Evolutionary conservation across 2,797 vertebrate genomes (phyloP), one percentile per base, ranked within the genome.

Genomic region (Centroberyx gerrardi): DNA sequence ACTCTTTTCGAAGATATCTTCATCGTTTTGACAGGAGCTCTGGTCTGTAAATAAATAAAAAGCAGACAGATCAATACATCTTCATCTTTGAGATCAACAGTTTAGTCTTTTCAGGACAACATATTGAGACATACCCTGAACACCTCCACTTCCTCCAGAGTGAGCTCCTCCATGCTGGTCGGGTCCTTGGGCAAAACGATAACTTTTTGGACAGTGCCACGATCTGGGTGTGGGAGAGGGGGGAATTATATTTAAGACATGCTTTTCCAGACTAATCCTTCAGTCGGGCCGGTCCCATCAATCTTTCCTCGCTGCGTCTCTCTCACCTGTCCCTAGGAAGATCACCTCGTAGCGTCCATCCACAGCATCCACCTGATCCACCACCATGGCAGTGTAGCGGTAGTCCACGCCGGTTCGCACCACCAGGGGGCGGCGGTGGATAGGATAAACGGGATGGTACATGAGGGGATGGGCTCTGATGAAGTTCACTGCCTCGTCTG

Each of bases 301-400:
- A 10, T 6, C 15, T 53, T 52, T 22, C 5, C 49, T 42, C 5
- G 14, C 18, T 15, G 40, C 59, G 40, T 18, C 54, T 4, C 28
- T 52, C 87, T 91, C 82, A 96, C 96, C 96, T 86, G 96, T 97
- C 31, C 96, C 96, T 68, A 97, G 83, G 83, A 97, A 96, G 48
- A 97, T 94, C 75, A 96, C 96, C 85, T 96, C 95, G 2, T 97
- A 97, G 58, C 95, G 94, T 2, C 95, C 96, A 1, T 97, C 96
- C 55, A 96, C 96, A 0, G 96, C 96, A 3, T 96, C 95, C 80
- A 96, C 96, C 76, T 95, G 94, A 68, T 97, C 96, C 85, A 97
- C 96, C 40, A 95, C 95, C 62, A 97, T 81, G 53, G 95, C 92
- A 2, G 96, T 97, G 91, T 92, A 97, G n/a, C 95, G 94, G 79